Evolutionary conservation across 2,888 invertebrate species (phyloP), one percentile per base, ranked within the genome.

Genomic region (Euzophera pinguis): DNA sequence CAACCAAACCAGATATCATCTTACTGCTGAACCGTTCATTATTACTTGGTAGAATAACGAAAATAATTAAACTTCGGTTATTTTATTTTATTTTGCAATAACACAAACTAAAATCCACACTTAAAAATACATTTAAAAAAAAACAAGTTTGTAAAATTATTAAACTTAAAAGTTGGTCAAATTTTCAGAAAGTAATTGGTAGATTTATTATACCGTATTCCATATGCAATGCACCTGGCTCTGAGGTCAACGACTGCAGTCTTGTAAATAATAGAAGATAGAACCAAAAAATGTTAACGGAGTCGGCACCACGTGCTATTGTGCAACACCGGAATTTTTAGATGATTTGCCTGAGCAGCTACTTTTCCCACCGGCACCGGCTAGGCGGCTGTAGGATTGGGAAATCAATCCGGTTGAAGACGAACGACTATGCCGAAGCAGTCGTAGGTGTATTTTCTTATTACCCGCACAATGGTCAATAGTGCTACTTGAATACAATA

Each of bases 401-500:
- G 55, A 53, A 57, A 38, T 37, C 37, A 50, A 50, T 53, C 57
- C 55, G 52, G 57, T 57, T 35, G n/a, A 17, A 34, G 10, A 14
- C 34, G 17, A 6, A 10, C 34, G 42, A 16, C 27, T 7, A 32
- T 32, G 1, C 32, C 22, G 22, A 29, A 13, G 52, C 53, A 53
- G 55, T 56, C 47, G 58, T 53, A 57, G 64, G 60, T 56, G 60
- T 59, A 61, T 60, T 62, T 60, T 58, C 60, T 61, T 58, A 62
- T 50, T 55, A 48, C 53, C 52, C 53, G 29, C 7, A 56, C 59
- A 63, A 53, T 64, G 55, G 59, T 63, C 62, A 73, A 69, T 67
- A 64, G 58, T 61, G 62, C 62, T 64, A 67, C 71, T 66, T 66
- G 72, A 69, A 57, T 67, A 81, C 79, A 81, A 82, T 78, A 62